A percentile compares a stretch with the other conserved stretches of the same genome.
Evolutionary conservation across 2,113 vertebrate species (phyloP).

Genomic region (Pogonocichla stellata): DNA sequence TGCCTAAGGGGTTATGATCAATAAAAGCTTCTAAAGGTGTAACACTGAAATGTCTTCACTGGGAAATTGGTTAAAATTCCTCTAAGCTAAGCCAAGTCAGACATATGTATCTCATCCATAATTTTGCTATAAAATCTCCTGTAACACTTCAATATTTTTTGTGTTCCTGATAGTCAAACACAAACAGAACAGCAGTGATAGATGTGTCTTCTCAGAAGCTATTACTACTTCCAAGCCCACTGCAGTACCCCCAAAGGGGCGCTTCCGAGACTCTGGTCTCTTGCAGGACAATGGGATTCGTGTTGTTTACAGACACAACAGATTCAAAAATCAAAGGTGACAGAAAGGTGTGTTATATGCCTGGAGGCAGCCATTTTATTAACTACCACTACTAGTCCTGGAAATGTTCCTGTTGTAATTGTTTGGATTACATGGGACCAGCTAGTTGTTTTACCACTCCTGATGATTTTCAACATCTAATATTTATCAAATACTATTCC

Average conservation of each 20-base stretch:
- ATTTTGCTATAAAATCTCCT: background rate
- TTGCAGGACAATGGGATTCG: background rate
- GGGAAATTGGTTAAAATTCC: background rate
- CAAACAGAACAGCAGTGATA: background rate
- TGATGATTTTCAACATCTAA: background rate
- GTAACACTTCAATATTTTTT: background rate
- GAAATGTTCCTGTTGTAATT: background rate
- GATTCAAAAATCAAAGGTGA: background rate
- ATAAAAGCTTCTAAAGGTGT: background rate
- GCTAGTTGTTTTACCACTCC: background rate
- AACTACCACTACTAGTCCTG: background rate
- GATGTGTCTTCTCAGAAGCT: background rate
- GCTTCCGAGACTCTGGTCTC: background rate
- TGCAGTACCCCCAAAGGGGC: background rate
- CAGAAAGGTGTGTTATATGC: background rate
- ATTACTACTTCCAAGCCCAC: background rate
- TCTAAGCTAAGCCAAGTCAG: background rate
- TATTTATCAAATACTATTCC: background rate
- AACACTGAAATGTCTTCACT: background rate
- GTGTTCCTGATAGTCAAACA: background rate
- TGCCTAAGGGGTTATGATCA: background rate
- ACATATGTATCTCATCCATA: background rate
- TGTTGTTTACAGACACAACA: background rate
- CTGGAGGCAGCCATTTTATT: background rate
- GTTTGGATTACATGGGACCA: background rate